Evolutionary conservation across 2,888 invertebrate species (phyloP).

Genomic region (Hoplodrina ambigua): DNA sequence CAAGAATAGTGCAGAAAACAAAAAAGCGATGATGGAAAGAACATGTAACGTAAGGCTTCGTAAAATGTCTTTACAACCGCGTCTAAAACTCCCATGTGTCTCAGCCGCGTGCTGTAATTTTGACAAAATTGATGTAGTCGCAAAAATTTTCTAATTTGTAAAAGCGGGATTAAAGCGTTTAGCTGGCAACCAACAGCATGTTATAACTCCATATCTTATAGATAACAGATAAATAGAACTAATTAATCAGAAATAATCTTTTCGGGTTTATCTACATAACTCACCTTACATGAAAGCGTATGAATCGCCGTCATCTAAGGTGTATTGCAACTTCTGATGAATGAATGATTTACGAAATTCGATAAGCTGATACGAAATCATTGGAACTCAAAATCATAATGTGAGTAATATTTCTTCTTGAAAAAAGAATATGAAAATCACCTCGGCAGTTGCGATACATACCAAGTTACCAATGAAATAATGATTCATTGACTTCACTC

Average conservation of each 20-base stretch:
- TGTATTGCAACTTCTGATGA: background rate
- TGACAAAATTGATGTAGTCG: too few species aligned
- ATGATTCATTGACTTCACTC: background rate
- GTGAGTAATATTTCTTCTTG: background rate
- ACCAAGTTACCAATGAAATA: too few species aligned
- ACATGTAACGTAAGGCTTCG: too few species aligned
- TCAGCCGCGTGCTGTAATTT: too few species aligned
- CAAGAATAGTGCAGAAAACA: too few species aligned
- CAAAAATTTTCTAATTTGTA: too few species aligned
- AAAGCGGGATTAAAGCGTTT: background rate
- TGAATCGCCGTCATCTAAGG: background rate
- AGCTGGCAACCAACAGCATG: background rate
- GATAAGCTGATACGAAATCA: background rate
- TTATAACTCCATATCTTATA: background rate
- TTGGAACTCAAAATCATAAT: background rate
- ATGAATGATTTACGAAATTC: slow-evolving; percentile 8
- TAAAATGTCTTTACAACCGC: too few species aligned
- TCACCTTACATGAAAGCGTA: background rate
- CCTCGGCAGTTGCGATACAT: background rate
- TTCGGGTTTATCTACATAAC: slow-evolving; percentile 3
- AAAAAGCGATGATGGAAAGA: too few species aligned
- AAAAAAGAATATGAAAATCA: background rate
- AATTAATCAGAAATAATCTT: background rate
- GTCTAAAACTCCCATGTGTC: too few species aligned
- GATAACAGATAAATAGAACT: slow-evolving; percentile 5